Percentiles rank a stretch among this genome's conserved stretches.
These are phyloP conservation scores for Platanista minor DNA, from an alignment of 2,113 vertebrate genomes.

Conservation along the genomic window DNA sequence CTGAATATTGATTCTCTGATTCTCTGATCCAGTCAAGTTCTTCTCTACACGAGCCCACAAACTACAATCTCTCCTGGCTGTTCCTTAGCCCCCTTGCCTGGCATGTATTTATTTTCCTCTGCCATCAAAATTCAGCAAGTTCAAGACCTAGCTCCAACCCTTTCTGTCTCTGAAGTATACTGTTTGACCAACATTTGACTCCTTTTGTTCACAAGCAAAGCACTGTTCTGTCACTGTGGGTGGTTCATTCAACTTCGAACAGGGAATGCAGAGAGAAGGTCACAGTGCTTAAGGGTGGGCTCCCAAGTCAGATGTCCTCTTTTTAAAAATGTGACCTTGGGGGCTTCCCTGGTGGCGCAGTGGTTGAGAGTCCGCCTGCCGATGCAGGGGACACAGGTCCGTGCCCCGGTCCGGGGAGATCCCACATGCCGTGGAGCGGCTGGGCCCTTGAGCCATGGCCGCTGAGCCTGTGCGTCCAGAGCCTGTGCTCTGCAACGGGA, in stretches of 20 bases:
- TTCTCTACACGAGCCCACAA: neutral
- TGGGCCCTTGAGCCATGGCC: too few species aligned
- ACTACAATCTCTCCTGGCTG: neutral
- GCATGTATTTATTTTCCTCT: neutral
- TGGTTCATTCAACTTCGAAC: neutral
- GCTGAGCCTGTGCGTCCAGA: too few species aligned
- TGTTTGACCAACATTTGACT: neutral
- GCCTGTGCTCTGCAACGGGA: too few species aligned
- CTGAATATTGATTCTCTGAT: neutral
- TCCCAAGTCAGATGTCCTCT: neutral
- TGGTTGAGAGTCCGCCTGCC: too few species aligned
- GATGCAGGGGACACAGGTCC: too few species aligned
- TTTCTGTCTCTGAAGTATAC: conserved; percentile 3
- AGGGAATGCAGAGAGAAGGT: neutral
- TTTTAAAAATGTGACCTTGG: neutral
- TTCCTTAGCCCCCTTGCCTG: neutral
- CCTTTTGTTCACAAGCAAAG: neutral
- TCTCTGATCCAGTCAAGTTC: neutral
- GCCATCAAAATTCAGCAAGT: neutral
- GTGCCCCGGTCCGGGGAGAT: too few species aligned
- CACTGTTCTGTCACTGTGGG: neutral
- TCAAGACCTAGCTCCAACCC: neutral
- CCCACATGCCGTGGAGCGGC: too few species aligned
- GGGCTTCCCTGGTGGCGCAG: too few species aligned
- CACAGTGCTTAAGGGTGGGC: neutral